Evolutionary conservation across 2,113 vertebrate genomes (phyloP).

Genomic region (Elephantulus edwardii): DNA sequence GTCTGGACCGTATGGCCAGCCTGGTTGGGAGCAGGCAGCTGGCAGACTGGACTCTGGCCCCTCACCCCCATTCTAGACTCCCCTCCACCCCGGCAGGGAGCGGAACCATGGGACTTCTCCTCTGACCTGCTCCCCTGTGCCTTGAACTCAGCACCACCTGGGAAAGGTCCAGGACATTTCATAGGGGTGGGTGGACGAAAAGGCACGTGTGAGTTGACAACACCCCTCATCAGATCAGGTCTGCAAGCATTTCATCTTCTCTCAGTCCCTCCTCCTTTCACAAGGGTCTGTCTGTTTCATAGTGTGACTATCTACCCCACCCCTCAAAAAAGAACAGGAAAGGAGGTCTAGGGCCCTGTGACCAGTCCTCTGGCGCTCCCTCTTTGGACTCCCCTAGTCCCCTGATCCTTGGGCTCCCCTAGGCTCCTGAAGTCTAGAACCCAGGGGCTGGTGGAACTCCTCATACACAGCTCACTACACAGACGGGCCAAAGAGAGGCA

Average conservation of each 20-base stretch:
- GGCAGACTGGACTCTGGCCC: background rate
- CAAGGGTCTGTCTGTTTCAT: background rate
- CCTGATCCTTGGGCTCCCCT: background rate
- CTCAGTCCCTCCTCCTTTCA: background rate
- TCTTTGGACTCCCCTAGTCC: no score
- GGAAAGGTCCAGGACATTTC: fast-evolving
- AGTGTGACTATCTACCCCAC: background rate
- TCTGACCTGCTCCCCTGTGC: background rate
- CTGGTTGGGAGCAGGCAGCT: background rate
- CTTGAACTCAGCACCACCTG: background rate
- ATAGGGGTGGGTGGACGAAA: background rate
- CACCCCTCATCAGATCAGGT: background rate
- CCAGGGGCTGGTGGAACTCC: background rate
- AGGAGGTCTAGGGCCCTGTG: background rate
- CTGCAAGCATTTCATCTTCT: background rate
- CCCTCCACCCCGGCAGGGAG: background rate
- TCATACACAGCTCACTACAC: background rate
- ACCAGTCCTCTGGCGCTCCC: background rate
- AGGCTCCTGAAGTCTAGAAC: background rate
- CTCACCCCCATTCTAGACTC: background rate
- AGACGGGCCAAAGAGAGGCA: background rate
- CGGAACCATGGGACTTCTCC: background rate
- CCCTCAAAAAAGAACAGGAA: background rate
- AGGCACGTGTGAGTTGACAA: background rate
- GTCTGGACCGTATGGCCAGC: background rate